These are phyloP conservation scores for Nasonia oneida DNA, from an alignment of 2,888 invertebrate species.

Conservation along the genomic window DNA sequence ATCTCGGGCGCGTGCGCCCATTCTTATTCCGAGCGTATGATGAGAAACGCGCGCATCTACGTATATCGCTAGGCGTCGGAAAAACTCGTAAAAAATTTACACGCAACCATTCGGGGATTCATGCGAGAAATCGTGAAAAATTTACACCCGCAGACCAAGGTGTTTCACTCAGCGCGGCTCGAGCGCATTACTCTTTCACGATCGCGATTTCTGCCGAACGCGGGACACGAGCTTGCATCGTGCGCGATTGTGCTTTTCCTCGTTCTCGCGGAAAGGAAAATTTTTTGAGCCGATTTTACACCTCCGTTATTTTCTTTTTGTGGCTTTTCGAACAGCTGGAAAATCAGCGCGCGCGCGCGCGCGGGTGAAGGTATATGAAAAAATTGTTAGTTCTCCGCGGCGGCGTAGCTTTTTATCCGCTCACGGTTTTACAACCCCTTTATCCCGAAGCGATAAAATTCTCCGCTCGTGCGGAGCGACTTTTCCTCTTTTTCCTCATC, in stretches of 20 bases:
- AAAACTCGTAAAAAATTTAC: slow-evolving; percentile 7
- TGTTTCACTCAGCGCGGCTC: neutral
- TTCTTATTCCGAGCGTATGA: slow-evolving; percentile 22
- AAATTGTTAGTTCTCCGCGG: neutral
- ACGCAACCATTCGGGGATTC: neutral
- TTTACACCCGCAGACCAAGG: neutral
- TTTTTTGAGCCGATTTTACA: neutral
- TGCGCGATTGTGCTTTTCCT: neutral
- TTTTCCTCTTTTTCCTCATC: neutral
- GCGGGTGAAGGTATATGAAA: neutral
- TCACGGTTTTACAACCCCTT: neutral
- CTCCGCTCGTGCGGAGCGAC: neutral
- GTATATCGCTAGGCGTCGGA: neutral
- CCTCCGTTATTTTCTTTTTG: neutral
- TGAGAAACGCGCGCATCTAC: neutral
- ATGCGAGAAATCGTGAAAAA: slow-evolving; percentile 23
- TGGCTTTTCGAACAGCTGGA: neutral
- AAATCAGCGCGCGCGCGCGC: neutral
- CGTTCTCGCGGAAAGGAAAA: neutral
- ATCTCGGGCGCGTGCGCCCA: slow-evolving; percentile 1
- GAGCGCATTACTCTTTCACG: neutral
- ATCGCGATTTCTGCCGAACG: neutral
- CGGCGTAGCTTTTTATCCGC: neutral
- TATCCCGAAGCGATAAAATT: slow-evolving; percentile 10
- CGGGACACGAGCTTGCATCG: neutral